Conservation (phyloP, 2,797 vertebrate species). For the Arrhamphus sclerolepis region DNA sequence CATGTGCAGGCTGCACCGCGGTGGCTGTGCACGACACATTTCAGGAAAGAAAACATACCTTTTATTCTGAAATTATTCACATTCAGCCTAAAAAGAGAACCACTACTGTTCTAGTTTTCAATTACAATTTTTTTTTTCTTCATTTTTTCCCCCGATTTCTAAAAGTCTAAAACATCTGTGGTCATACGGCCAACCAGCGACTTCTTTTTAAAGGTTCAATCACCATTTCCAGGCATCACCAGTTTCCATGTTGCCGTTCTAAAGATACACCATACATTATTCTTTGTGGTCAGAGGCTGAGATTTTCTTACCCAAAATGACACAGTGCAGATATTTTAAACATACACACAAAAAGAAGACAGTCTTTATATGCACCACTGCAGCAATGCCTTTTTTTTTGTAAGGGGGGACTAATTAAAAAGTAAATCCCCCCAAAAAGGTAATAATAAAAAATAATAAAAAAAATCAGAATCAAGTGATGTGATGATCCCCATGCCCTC, state of each 20-base stretch:
- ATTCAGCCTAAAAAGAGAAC: too few species aligned
- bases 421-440: slow-evolving; percentile 10
- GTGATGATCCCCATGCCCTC: slow-evolving; percentile 35
- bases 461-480: slow-evolving; percentile 2
- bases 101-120: slow-evolving; percentile 43
- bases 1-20: slow-evolving; percentile 58
- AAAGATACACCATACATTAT: slow-evolving; percentile 39
- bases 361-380: slow-evolving; percentile 62
- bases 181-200: slow-evolving; percentile 33
- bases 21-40: slow-evolving; percentile 49
- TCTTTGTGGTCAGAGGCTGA: slow-evolving; percentile 49
- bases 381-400: slow-evolving; percentile 54
- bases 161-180: slow-evolving; percentile 18
- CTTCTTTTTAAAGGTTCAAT: slow-evolving; percentile 30
- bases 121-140: background rate
- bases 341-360: slow-evolving; percentile 19
- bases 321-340: slow-evolving; percentile 52
- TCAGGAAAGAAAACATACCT: slow-evolving; percentile 43
- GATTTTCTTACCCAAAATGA: slow-evolving; percentile 53
- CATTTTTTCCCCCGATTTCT: background rate
- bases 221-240: slow-evolving; percentile 28
- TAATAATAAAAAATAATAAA: slow-evolving; percentile 26
- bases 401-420: background rate
- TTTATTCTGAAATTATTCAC: background rate
- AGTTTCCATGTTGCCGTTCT: slow-evolving; percentile 39